Conservation (phyloP, 2,113 vertebrate species). For the Syngnathus scovelli region DNA sequence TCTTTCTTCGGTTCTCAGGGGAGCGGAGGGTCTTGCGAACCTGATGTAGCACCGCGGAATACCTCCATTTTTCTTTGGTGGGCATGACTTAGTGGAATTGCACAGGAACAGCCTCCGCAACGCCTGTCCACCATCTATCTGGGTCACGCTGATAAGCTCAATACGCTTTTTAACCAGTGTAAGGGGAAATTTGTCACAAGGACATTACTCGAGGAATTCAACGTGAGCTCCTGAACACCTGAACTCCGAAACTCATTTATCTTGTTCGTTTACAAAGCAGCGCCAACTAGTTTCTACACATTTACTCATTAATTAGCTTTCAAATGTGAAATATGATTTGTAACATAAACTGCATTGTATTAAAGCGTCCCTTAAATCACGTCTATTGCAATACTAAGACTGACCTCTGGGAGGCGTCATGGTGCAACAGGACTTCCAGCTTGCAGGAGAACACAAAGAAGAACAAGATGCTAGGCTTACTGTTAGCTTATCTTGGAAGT, state of each 20-base stretch:
- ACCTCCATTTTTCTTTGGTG: constrained; percentile 35
- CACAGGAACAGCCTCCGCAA: constrained; percentile 41
- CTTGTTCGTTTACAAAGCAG: constrained; percentile 16
- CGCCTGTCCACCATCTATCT: constrained; percentile 53
- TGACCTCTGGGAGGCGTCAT: too few relatives aligned
- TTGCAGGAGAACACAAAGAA: too few relatives aligned
- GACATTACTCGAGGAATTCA: background rate
- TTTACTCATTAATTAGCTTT: too few relatives aligned
- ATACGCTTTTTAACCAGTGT: constrained; percentile 36
- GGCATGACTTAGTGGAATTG: constrained; percentile 51
- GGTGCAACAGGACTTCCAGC: too few relatives aligned
- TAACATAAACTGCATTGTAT: too few relatives aligned
- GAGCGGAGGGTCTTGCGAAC: constrained; percentile 35
- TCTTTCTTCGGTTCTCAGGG: constrained; percentile 34
- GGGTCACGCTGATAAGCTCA: constrained; percentile 51
- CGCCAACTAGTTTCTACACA: background rate
- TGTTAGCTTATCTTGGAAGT: too few relatives aligned
- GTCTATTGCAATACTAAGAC: too few relatives aligned
- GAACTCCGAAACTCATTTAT: constrained; percentile 8
- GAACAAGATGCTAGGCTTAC: too few relatives aligned
- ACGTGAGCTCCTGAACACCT: background rate
- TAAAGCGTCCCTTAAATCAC: too few relatives aligned
- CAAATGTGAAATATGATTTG: too few relatives aligned
- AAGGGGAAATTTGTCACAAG: constrained; percentile 26
- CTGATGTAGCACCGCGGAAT: constrained; percentile 48